Conservation (phyloP, 2,888 invertebrate species). For the Drosophila subquinaria region DNA sequence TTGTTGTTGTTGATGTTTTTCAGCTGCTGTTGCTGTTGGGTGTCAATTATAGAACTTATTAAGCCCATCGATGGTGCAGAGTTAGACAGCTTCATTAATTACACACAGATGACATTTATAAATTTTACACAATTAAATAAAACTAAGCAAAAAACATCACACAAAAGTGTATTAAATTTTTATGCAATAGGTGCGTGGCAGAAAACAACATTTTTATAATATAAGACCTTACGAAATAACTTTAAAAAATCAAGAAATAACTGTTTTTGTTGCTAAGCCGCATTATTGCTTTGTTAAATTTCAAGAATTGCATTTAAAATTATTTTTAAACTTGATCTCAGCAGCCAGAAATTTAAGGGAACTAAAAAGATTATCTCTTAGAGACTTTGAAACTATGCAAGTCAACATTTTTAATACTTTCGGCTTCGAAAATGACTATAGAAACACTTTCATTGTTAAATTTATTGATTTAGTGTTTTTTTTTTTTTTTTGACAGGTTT, state of each 20-base stretch:
- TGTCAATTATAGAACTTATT: slow-evolving; percentile 57
- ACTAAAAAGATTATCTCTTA: slow-evolving; percentile 7
- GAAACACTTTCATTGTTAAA: slow-evolving; percentile 6
- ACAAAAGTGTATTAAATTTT: slow-evolving; percentile 6
- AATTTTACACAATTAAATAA: slow-evolving; percentile 21
- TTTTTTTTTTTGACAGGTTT: slow-evolving; percentile 5
- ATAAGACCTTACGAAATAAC: not conserved
- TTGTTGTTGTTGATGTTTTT: slow-evolving; percentile 3
- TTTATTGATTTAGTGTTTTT: not conserved
- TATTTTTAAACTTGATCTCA: slow-evolving; percentile 18
- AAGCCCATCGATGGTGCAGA: slow-evolving; percentile 8
- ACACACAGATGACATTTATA: slow-evolving; percentile 35
- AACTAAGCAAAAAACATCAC: not conserved
- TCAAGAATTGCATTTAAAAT: slow-evolving; percentile 7
- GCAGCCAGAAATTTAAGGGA: slow-evolving; percentile 4
- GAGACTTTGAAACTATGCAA: slow-evolving; percentile 8
- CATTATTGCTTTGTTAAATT: slow-evolving; percentile 4
- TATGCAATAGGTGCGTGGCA: slow-evolving; percentile 26
- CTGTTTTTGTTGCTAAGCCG: slow-evolving; percentile 7
- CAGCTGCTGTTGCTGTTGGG: slow-evolving; percentile 14
- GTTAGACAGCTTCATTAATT: slow-evolving; percentile 47
- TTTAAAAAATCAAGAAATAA: not conserved
- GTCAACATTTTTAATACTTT: slow-evolving; percentile 21
- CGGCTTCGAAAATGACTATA: slow-evolving; percentile 11
- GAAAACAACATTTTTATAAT: slow-evolving; percentile 13